phyloP scores from a whole-genome alignment of 2,797 vertebrate genomes.

The Knipowitschia caucasica region DNA sequence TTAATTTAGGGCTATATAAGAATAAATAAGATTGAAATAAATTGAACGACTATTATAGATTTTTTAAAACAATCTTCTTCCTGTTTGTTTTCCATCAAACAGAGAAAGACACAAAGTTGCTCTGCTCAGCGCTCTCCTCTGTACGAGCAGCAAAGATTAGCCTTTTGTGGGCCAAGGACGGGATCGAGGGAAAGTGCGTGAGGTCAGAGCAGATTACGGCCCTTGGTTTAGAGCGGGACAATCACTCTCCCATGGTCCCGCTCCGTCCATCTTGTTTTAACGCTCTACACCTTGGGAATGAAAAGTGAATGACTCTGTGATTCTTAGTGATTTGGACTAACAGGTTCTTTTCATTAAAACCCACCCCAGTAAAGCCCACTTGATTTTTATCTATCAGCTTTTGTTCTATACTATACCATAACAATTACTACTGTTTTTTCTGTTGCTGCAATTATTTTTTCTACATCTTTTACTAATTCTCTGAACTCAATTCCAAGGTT shows the following conservation, averaged over 20 bases:
- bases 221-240: conserved; percentile 42
- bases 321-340: conserved; percentile 15
- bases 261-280: conserved; percentile 14
- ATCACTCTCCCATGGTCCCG: conserved; percentile 26
- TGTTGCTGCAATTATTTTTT: neutral
- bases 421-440: neutral
- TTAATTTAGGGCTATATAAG: too few relatives aligned
- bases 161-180: conserved; percentile 22
- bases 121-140: neutral
- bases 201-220: conserved; percentile 42
- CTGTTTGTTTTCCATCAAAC: neutral
- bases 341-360: conserved; percentile 20
- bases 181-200: conserved; percentile 20
- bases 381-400: too few relatives aligned
- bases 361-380: neutral
- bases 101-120: neutral
- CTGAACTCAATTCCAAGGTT: too few relatives aligned
- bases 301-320: conserved; percentile 20
- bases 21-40: too few relatives aligned
- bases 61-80: neutral
- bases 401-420: neutral
- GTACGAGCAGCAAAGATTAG: conserved; percentile 23
- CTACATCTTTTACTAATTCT: neutral
- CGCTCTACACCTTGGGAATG: conserved; percentile 9
- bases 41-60: neutral